Conservation (phyloP, 2,113 vertebrate species). For the Triplophysa tibetana region DNA sequence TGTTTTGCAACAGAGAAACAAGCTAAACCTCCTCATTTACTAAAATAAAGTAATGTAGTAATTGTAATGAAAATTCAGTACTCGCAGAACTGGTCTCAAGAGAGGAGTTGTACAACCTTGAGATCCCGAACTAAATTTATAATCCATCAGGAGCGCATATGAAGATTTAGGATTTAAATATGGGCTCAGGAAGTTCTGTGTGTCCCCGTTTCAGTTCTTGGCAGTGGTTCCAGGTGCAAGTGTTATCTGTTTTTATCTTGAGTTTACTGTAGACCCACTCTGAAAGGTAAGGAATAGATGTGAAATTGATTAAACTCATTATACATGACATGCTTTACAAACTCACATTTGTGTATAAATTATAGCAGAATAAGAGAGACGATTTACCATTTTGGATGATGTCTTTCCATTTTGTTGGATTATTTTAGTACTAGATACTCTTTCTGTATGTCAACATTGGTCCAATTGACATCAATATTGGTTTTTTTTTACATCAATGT, state of each 20-base stretch:
- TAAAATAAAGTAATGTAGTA: not conserved
- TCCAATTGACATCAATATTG: too few relatives aligned
- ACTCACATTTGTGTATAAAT: not conserved
- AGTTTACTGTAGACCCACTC: not conserved
- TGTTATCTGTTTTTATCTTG: conserved; percentile 5
- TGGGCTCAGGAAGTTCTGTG: not conserved
- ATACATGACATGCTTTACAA: not conserved
- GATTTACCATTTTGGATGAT: too few relatives aligned
- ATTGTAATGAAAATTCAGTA: not conserved
- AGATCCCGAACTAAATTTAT: not conserved
- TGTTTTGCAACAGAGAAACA: not conserved
- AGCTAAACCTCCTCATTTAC: not conserved
- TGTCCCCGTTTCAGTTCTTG: not conserved
- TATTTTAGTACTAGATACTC: too few relatives aligned
- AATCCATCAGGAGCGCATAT: conserved; percentile 5
- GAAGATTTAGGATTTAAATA: conserved; percentile 4
- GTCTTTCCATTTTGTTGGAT: too few relatives aligned
- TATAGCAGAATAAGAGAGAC: too few relatives aligned
- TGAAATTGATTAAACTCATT: not conserved
- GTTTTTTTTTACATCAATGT: too few relatives aligned
- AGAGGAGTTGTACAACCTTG: not conserved
- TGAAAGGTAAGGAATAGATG: not conserved
- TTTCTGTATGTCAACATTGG: too few relatives aligned
- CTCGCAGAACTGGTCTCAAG: conserved; percentile 1
- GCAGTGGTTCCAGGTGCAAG: not conserved